phyloP scores from a whole-genome alignment of 2,113 vertebrate genomes.

The Tricholaema leucomelas region DNA sequence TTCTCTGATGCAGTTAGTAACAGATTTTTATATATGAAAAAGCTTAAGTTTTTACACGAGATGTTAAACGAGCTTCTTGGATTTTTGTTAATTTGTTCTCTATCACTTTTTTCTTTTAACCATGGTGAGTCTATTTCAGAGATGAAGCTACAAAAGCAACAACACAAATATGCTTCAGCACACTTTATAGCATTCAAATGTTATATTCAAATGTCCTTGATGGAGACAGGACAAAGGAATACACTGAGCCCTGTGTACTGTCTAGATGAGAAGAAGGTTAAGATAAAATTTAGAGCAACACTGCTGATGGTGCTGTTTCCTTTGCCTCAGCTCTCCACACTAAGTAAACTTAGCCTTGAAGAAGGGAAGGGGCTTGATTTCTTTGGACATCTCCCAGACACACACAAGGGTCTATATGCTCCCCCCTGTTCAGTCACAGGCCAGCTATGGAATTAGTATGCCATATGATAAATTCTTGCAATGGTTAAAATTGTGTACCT shows the following conservation, averaged over 20 bases:
- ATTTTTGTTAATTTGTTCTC: background rate
- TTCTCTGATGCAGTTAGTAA: background rate
- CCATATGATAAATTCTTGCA: background rate
- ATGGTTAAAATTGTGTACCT: background rate
- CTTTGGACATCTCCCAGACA: background rate
- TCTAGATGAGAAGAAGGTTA: background rate
- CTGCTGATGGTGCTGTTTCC: background rate
- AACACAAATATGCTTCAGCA: background rate
- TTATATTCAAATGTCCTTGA: background rate
- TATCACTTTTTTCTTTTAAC: background rate
- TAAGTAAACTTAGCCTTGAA: background rate
- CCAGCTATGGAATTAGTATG: background rate
- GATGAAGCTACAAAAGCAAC: background rate
- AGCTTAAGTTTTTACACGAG: background rate
- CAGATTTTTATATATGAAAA: background rate
- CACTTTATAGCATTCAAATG: accelerated
- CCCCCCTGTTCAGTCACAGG: background rate
- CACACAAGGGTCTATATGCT: accelerated
- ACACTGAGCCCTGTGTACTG: background rate
- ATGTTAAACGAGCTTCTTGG: background rate
- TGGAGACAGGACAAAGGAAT: background rate
- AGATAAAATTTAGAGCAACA: background rate
- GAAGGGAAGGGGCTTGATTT: background rate
- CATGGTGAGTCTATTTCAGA: background rate
- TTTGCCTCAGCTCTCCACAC: background rate